phyloP scores from a whole-genome alignment of 1,140 invertebrate species.

The Oedothorax gibbosus region DNA sequence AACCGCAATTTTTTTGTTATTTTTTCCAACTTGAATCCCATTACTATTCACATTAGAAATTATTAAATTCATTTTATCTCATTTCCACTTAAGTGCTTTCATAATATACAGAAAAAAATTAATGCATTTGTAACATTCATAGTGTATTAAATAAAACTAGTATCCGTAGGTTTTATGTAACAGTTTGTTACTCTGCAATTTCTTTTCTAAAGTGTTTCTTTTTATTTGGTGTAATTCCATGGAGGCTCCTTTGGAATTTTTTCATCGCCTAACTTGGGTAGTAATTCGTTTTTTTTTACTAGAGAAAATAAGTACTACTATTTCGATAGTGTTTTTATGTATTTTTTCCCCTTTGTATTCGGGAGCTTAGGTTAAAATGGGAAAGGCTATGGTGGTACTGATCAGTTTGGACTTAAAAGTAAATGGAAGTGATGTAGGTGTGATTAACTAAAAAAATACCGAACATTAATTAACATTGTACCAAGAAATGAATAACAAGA shows the following conservation, averaged over 20 bases:
- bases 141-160: neutral
- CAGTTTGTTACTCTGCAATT: slow-evolving; percentile 5
- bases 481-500: too few species aligned
- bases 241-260: slow-evolving; percentile 24
- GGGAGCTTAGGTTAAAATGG: too few species aligned
- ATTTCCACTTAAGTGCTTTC: neutral
- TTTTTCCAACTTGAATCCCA: neutral
- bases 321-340: neutral
- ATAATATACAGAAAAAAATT: slow-evolving; percentile 7
- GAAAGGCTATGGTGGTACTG: too few species aligned
- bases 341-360: too few species aligned
- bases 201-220: slow-evolving; percentile 31
- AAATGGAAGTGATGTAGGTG: too few species aligned
- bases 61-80: neutral
- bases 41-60: neutral
- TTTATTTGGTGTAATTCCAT: slow-evolving; percentile 16
- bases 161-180: slow-evolving; percentile 12
- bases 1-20: neutral
- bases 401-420: too few species aligned
- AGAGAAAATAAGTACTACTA: neutral
- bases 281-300: slow-evolving; percentile 25
- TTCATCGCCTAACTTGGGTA: slow-evolving; percentile 20
- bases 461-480: too few species aligned
- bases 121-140: slow-evolving; percentile 13
- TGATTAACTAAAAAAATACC: too few species aligned